Base-by-base conservation (phyloP, 2,113 vertebrate genomes). In the Pitta sordida region DNA sequence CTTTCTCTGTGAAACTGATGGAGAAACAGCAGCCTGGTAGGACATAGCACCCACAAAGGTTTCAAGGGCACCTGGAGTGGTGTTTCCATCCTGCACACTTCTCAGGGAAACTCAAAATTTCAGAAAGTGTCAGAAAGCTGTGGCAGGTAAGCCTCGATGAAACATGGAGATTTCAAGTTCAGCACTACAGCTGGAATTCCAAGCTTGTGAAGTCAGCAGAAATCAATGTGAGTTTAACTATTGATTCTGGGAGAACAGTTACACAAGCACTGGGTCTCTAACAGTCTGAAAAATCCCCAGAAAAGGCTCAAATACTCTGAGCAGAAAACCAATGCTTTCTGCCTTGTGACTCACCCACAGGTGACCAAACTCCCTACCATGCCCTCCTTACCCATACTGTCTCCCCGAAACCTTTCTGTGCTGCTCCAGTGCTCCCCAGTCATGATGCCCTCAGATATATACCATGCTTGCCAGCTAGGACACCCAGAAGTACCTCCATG, bases 211-310 rank as follows among this genome's bases (percentile, higher is more conserved):
- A 59, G 56, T 21, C 73, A 93, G 68, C 32, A 68, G 87, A 87
- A 94, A 86, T 86, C 73, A 75, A 46, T 60, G 24, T 3, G 13
- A 78, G 48, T 82, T 78, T 63, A 92, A 43, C 51, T 86, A 64
- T 24, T 82, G 77, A 91, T 84, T 71, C 58, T 58, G 17, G 43
- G 30, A 70, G 26, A 88, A 77, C 36, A 68, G 37, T 67, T 49
- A 88, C 53, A 75, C 49, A 79, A 68, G 27, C 3, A 1, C 36
- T 18, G 16, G 8, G 20, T 64, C 24, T 62, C 49, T 56, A 76
- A 48, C 24, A 73, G 37, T 8, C 51, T 86, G 59, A 92, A 90
- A 90, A 85, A 58, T 52, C 41, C 41, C 71, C 1, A 3, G 21
- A 65, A 87, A 87, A 71, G 43, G 26, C 46, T 94, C 17, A 37